phyloP scores from a whole-genome alignment of 2,888 invertebrate genomes.

The Scaptomyza reducta region DNA sequence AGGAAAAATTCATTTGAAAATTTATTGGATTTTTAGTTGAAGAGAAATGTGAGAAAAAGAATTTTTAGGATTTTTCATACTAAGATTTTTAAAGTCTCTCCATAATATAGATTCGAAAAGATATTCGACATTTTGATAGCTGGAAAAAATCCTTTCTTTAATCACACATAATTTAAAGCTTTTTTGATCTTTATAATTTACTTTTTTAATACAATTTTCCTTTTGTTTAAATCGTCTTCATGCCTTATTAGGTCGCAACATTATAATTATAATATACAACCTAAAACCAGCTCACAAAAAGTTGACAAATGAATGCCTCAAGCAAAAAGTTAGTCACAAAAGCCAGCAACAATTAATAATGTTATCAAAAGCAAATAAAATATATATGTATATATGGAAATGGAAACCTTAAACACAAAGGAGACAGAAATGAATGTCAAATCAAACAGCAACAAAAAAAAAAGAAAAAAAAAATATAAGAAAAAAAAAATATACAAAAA shows the following conservation, averaged over 20 bases:
- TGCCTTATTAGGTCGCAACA: conserved; percentile 29
- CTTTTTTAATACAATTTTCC: conserved; percentile 1
- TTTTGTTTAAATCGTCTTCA: neutral
- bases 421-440: conserved; percentile 11
- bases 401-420: conserved; percentile 18
- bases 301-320: conserved; percentile 26
- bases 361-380: conserved; percentile 23
- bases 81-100: too few relatives aligned
- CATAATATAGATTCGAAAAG: too few relatives aligned
- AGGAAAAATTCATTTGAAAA: conserved; percentile 47
- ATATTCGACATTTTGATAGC: too few relatives aligned
- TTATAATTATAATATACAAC: conserved; percentile 11
- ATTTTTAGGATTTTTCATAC: neutral
- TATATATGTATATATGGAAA: conserved; percentile 4
- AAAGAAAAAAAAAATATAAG: conserved; percentile 8
- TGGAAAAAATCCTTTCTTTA: too few relatives aligned
- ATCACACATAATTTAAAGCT: neutral
- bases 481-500: neutral
- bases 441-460: conserved; percentile 1
- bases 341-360: conserved; percentile 44
- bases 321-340: conserved; percentile 22
- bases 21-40: conserved; percentile 45
- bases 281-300: conserved; percentile 18
- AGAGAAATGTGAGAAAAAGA: neutral
- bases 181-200: conserved; percentile 3